Evolutionary conservation across 1,140 invertebrate species (phyloP), one percentile per base, ranked within the genome.

Genomic region (Pogonus chalceus): DNA sequence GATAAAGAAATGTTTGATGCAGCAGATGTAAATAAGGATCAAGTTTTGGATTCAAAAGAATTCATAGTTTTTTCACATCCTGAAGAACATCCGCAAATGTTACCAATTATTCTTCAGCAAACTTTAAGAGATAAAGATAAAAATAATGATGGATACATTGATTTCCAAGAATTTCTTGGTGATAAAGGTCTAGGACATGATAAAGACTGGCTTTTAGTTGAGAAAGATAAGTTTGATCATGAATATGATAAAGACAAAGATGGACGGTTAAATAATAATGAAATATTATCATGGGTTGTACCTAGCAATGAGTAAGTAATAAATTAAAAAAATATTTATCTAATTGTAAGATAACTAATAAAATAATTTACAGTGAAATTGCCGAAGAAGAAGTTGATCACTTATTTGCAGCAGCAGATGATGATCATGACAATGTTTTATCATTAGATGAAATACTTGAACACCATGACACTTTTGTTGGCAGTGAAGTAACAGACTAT

Each of bases 401-500:
- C 76, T 73, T 98, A 39, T 90, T 98, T 67, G 81, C 82, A 1
- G 76, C 84, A n/a, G 84, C 91, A 1, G 95, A 98, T 74, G 84
- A 85, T 58, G 82, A 98, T 71, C 84, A 86, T 63, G 91, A 98
- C 71, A 82, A 85, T 55, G 67, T 83, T 56, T 74, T 98, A 10
- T 84, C 84, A 0, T 89, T 87, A 67, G 74, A 87, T 4, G 96
- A 98, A 77, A 84, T 98, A 49, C 67, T 96, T 0, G 79, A 85
- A 16, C 87, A 94, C 68, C 86, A 96, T 67, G 88, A 95, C 56
- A 80, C 86, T 35, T 98, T 98, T 74, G 92, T 98, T 14, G 93
- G 94, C 14, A 95, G 90, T 68, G 92, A 97, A 76, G 93, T 88
- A 0, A 95, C 92, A n/a, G 90, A 95, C 67, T 96, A 92, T 73